Evolutionary conservation across 2,797 vertebrate genomes (phyloP).

Genomic region (Clamator glandarius): DNA sequence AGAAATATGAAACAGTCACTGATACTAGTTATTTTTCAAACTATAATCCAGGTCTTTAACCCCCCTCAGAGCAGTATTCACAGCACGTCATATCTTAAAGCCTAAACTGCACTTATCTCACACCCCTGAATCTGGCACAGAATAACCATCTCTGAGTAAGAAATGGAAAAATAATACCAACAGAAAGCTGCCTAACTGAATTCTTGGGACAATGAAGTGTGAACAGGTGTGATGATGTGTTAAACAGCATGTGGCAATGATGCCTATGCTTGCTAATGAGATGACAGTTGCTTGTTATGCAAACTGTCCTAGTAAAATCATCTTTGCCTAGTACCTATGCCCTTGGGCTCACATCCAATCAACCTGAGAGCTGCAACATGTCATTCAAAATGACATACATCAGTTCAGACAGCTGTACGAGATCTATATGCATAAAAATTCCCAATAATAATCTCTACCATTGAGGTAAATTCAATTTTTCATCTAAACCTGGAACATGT

Average conservation of each 20-base stretch:
- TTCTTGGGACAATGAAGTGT: constrained; percentile 49
- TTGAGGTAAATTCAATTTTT: constrained; percentile 12
- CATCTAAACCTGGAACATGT: neutral
- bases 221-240: constrained; percentile 61
- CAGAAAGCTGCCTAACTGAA: constrained; percentile 10
- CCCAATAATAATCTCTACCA: neutral
- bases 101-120: neutral
- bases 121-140: neutral
- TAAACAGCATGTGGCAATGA: constrained; percentile 70
- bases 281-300: constrained; percentile 63
- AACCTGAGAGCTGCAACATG: constrained; percentile 6
- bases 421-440: constrained; percentile 9
- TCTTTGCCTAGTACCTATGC: constrained; percentile 40
- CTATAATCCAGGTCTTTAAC: neutral
- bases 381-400: constrained; percentile 42
- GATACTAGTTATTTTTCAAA: neutral
- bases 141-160: neutral
- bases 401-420: constrained; percentile 25
- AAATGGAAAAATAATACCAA: constrained; percentile 17
- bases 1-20: neutral
- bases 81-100: neutral
- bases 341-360: constrained; percentile 65
- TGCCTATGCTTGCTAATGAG: constrained; percentile 60
- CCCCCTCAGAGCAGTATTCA: neutral
- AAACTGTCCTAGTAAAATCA: constrained; percentile 58